phyloP scores from a whole-genome alignment of 2,113 vertebrate genomes.

The Ariopsis seemanni region DNA sequence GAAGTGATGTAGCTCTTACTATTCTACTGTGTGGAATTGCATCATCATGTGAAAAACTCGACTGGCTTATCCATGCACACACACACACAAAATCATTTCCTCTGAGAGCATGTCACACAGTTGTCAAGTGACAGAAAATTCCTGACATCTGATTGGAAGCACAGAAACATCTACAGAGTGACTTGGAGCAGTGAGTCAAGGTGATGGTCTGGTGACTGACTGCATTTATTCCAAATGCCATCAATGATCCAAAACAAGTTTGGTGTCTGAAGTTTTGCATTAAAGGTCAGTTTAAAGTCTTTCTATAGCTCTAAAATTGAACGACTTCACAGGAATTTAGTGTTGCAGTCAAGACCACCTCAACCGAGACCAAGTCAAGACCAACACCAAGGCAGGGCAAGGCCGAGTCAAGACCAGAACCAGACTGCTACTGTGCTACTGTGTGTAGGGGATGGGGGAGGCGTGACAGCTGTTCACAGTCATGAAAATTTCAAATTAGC shows the following conservation, averaged over 20 bases:
- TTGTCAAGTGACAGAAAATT: neutral
- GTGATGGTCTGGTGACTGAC: neutral
- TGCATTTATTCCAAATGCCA: neutral
- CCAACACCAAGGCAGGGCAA: too few relatives aligned
- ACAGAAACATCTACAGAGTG: neutral
- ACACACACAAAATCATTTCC: neutral
- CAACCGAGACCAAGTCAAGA: too few relatives aligned
- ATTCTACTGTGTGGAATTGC: neutral
- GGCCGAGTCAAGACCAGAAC: too few relatives aligned
- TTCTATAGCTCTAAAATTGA: too few relatives aligned
- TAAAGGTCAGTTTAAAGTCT: neutral
- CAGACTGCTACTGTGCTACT: too few relatives aligned
- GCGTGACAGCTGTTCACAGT: too few relatives aligned
- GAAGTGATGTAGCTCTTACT: slow-evolving; percentile 4
- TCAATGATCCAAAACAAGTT: neutral
- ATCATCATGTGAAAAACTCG: neutral
- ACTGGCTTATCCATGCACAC: neutral
- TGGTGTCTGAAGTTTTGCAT: neutral
- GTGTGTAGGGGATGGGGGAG: too few relatives aligned
- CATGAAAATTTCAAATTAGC: too few relatives aligned
- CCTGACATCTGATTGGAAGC: neutral
- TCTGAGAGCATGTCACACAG: neutral
- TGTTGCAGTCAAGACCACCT: too few relatives aligned
- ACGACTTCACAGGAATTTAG: too few relatives aligned
- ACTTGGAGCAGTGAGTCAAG: neutral